phyloP scores from a whole-genome alignment of 1,140 invertebrate genomes.

The Drosophila carrolli region DNA sequence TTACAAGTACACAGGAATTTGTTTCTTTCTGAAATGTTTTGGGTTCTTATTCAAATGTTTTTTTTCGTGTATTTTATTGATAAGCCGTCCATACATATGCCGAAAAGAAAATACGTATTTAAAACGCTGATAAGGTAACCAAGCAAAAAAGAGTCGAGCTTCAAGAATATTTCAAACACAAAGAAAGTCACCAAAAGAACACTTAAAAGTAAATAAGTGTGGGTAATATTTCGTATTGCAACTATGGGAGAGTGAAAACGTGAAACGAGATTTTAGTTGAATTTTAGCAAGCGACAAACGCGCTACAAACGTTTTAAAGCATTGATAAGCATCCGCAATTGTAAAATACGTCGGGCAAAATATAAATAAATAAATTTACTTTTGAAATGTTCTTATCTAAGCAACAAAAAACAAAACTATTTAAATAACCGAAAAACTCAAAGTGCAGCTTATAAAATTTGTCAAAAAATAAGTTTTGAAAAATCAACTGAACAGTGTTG shows the following conservation, averaged over 20 bases:
- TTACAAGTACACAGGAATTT: too few species aligned
- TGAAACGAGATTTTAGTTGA: slow-evolving; percentile 75
- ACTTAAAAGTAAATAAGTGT: slow-evolving; percentile 5
- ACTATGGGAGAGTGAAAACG: slow-evolving; percentile 41
- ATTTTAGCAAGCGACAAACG: slow-evolving; percentile 69
- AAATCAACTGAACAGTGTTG: background rate
- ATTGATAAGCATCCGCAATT: background rate
- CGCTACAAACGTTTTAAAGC: slow-evolving; percentile 39
- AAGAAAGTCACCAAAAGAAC: slow-evolving; percentile 2
- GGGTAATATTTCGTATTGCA: slow-evolving; percentile 16
- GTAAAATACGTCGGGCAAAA: too few species aligned
- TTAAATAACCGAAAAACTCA: background rate
- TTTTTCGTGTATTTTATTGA: slow-evolving; percentile 19
- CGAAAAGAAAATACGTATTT: slow-evolving; percentile 77
- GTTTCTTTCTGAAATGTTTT: too few species aligned
- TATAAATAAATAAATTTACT: slow-evolving; percentile 5
- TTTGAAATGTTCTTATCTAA: slow-evolving; percentile 60
- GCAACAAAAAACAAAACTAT: slow-evolving; percentile 31
- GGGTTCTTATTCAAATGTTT: too few species aligned
- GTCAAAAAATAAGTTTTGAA: background rate
- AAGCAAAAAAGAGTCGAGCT: slow-evolving; percentile 67
- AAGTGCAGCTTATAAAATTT: slow-evolving; percentile 8
- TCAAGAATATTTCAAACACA: slow-evolving; percentile 54
- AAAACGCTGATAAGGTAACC: slow-evolving; percentile 69
- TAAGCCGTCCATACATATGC: slow-evolving; percentile 50